phyloP scores from a whole-genome alignment of 2,797 vertebrate species.

The Buphagus erythrorhynchus region DNA sequence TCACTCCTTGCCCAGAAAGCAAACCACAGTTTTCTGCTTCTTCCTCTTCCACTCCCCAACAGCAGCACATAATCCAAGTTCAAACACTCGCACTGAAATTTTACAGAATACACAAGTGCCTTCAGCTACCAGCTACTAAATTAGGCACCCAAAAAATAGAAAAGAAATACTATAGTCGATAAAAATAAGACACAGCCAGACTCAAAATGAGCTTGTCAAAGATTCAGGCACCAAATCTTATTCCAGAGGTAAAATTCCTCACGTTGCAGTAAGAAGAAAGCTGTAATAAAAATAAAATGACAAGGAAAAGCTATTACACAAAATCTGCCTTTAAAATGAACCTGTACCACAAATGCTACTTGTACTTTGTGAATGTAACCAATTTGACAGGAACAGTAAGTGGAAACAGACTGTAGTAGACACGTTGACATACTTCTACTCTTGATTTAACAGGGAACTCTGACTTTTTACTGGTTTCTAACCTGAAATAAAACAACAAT shows the following conservation, averaged over 20 bases:
- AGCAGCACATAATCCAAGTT: not conserved
- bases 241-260: not conserved
- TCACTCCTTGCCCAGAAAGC: not conserved
- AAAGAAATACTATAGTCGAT: not conserved
- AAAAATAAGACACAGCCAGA: not conserved
- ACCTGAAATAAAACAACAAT: not conserved
- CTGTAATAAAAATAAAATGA: not conserved
- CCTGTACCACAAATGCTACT: not conserved
- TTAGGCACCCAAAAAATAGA: not conserved
- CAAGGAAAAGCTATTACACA: not conserved
- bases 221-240: not conserved
- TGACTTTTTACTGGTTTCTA: not conserved
- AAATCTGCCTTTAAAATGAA: not conserved
- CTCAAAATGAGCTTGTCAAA: not conserved
- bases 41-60: not conserved
- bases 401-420: conserved; percentile 30
- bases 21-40: not conserved
- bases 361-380: not conserved
- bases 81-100: accelerated
- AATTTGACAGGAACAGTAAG: conserved; percentile 21
- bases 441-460: conserved; percentile 17
- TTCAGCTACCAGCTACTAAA: not conserved
- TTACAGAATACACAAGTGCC: not conserved
- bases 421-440: not conserved
- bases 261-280: not conserved